Evolutionary conservation across 2,797 vertebrate genomes (phyloP).

Genomic region (Meda fulgida): DNA sequence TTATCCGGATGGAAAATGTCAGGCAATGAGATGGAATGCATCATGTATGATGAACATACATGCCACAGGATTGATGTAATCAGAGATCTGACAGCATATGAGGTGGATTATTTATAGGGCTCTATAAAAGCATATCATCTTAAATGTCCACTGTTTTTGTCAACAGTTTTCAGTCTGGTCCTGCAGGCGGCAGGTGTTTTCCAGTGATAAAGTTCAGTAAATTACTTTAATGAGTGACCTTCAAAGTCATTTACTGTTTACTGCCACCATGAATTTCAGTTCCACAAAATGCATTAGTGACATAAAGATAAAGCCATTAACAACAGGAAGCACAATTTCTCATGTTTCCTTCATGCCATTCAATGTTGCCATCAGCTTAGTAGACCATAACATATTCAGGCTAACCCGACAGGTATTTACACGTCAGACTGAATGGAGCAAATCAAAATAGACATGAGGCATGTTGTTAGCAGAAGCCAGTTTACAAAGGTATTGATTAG

Average conservation of each 20-base stretch:
- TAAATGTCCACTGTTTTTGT: not conserved
- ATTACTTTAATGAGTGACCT: slow-evolving; percentile 30
- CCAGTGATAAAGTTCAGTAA: not conserved
- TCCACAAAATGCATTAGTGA: slow-evolving; percentile 41
- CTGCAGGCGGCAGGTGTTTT: not conserved
- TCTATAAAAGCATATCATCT: not conserved
- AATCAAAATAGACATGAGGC: not conserved
- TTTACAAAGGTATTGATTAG: slow-evolving; percentile 38
- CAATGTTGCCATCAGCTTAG: not conserved
- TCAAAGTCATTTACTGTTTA: slow-evolving; percentile 30
- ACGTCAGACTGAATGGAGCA: slow-evolving; percentile 3
- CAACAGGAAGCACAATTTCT: not conserved
- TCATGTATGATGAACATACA: not conserved
- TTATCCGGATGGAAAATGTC: not conserved
- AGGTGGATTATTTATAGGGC: not conserved
- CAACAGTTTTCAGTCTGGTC: slow-evolving; percentile 6
- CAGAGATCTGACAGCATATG: not conserved
- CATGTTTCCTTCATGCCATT: slow-evolving; percentile 12
- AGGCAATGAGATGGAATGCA: not conserved
- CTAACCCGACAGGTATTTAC: not conserved
- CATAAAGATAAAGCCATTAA: slow-evolving; percentile 31
- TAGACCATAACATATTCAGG: not conserved
- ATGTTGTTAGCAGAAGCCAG: not conserved
- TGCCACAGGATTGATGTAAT: slow-evolving; percentile 11
- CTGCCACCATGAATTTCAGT: slow-evolving; percentile 21